Base-by-base conservation (phyloP, 2,888 invertebrate species). In the Coelopa pilipes region DNA sequence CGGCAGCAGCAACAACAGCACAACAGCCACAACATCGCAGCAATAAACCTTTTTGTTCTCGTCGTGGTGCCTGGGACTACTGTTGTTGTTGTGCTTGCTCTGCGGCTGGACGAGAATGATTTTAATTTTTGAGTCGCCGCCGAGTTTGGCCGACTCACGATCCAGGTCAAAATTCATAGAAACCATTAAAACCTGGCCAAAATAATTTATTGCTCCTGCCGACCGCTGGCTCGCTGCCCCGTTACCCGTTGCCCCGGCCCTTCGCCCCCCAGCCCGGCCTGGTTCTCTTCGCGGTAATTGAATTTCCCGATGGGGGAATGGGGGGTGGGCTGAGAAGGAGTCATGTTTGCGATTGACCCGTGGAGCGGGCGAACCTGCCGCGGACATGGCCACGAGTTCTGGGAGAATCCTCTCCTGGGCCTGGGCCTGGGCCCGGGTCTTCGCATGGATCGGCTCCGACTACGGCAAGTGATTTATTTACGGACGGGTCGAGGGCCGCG, bases 271-370 rank as follows among this genome's bases (percentile, higher is more conserved):
- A 12, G 55, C 70, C 67, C 34, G 7, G 4, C 34, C 34, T 34
- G 2, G 4, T 7, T 34, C 34, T 34, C 78, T 79, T 81, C 81
- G 79, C 81, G 80, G 81, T 82, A 82, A 82, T 82, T 83, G 83
- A 83, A 82, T 82, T 83, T 82, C 34, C 2, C 34, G n/a, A n/a
- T n/a, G n/a, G n/a, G n/a, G n/a, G n/a, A n/a, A n/a, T n/a, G n/a
- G n/a, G n/a, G n/a, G n/a, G n/a, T 34, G 7, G 7, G 34, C 34
- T 7, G 81, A 80, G 46, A 34, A 34, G 15, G 34, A 62, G 21
- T 62, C 60, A 62, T 62, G 60, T 62, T 62, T 15, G 24, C 24
- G 60, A 62, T 62, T 34, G 60, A 62, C 60, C 60, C 24, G 60
- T 24, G 60, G 60, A 13, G 24, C 60, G 24, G 24, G 4, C 34